A percentile compares a stretch with the other conserved stretches of the same genome.
Evolutionary conservation across 2,888 invertebrate genomes (phyloP).

Genomic region (Suillia variegata): DNA sequence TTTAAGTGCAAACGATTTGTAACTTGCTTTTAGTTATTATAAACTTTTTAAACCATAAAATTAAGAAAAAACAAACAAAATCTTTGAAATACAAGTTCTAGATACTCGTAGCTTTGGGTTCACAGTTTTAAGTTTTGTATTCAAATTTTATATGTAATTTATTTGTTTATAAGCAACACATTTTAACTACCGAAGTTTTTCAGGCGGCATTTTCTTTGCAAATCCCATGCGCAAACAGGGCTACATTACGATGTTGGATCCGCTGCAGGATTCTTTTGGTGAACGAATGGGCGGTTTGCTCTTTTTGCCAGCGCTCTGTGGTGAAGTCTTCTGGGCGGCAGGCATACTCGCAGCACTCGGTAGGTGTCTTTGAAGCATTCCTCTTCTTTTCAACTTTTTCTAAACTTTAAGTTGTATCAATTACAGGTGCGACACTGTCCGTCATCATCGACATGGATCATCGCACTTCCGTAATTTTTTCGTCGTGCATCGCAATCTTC

Average conservation of each 20-base stretch:
- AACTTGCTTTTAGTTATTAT: neutral
- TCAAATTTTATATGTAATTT: neutral
- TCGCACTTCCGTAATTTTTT: slow-evolving; percentile 89
- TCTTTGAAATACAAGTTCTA: too few species aligned
- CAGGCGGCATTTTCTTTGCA: slow-evolving; percentile 97
- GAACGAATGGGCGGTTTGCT: slow-evolving; percentile 96
- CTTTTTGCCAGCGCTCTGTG: slow-evolving; percentile 94
- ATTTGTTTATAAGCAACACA: too few species aligned
- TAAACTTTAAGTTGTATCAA: too few species aligned
- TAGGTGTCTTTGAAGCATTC: too few species aligned
- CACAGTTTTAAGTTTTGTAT: neutral
- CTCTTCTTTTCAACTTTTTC: too few species aligned
- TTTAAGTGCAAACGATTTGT: too few species aligned
- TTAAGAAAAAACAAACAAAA: too few species aligned
- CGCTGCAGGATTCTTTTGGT: slow-evolving; percentile 95
- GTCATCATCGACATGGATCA: slow-evolving; percentile 98
- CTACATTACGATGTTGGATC: slow-evolving; percentile 98
- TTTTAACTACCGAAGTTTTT: too few species aligned
- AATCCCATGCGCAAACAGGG: slow-evolving; percentile 97
- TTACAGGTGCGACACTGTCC: slow-evolving; percentile 86
- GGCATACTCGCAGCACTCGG: slow-evolving; percentile 95
- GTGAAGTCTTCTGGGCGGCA: slow-evolving; percentile 99
- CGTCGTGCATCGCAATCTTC: slow-evolving; percentile 94
- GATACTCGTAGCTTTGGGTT: too few species aligned
- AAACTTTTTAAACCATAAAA: neutral